Base-by-base conservation (phyloP, 2,797 vertebrate species). In the Chromobotia macracanthus region DNA sequence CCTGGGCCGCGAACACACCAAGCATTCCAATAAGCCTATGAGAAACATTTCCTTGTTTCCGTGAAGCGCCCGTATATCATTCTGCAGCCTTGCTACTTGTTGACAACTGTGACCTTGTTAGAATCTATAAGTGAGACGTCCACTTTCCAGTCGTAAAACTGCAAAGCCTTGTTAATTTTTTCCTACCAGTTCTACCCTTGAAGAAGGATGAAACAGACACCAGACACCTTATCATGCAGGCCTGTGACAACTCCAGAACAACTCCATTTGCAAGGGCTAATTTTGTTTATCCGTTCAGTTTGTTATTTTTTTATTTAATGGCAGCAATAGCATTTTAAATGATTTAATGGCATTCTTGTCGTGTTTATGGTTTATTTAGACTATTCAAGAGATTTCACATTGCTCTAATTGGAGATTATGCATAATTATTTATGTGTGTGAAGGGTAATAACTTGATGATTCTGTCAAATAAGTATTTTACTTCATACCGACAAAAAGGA, bases 51-150 rank as follows among this genome's bases (percentile, higher is more conserved):
- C n/a, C n/a, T n/a, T 75, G 85, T 86, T 90, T 90, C 85, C 87
- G 88, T 85, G 81, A 83, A 80, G 86, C 84, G 84, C 76, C 82
- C 84, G 89, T 90, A 87, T 86, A 89, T 91, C 88, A 89, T 83
- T 75, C 85, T 80, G 78, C 70, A 51, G 88, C 86, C 86, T 89
- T 88, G 87, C 87, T 89, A 87, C 87, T 85, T 83, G 74, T 87
- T 87, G 89, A 89, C 90, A 90, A 89, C 86, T 87, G 65, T 87
- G 89, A 92, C 91, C 91, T 92, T 90, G 91, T 91, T 91, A 89
- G 86, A 88, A 85, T 82, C 79, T 65, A 72, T 89, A 86, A 91
- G 87, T 89, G 85, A 93, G 88, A 91, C 82, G 80, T 90, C 88
- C 87, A 86, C 81, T 84, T 86, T 87, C 82, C 82, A 88, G 84